These are phyloP conservation scores for Cotesia glomerata DNA, from an alignment of 1,140 invertebrate genomes.

Conservation along the genomic window DNA sequence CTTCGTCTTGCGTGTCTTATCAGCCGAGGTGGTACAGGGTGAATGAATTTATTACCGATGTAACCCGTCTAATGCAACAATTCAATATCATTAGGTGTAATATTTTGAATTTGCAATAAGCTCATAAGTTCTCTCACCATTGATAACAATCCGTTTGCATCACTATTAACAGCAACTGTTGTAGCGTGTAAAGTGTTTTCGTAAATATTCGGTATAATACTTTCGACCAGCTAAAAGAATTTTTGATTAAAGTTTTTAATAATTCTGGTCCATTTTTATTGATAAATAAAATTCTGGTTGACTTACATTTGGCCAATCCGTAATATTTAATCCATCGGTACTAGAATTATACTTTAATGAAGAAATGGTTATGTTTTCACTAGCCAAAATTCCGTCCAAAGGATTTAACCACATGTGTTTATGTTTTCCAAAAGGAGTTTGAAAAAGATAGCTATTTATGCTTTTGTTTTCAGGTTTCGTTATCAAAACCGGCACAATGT, in stretches of 20 bases:
- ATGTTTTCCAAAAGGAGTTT: slow-evolving; percentile 73
- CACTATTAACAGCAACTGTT: not conserved
- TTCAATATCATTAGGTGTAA: not conserved
- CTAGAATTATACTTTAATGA: not conserved
- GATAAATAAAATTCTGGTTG: not conserved
- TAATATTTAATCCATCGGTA: not conserved
- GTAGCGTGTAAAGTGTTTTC: not conserved
- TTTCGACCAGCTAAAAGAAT: not conserved
- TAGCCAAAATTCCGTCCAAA: slow-evolving; percentile 62
- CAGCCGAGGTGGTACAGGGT: slow-evolving; percentile 13
- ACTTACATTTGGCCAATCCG: not conserved
- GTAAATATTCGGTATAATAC: not conserved
- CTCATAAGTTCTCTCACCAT: not conserved
- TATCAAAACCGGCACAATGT: slow-evolving; percentile 18
- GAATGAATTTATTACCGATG: not conserved
- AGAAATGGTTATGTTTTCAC: not conserved
- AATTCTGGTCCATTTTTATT: no score
- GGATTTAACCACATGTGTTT: slow-evolving; percentile 71
- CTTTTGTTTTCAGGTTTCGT: slow-evolving; percentile 36
- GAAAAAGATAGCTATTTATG: slow-evolving; percentile 64
- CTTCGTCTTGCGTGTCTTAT: not conserved
- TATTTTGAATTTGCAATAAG: not conserved
- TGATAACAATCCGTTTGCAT: not conserved
- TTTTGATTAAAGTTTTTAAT: no score
- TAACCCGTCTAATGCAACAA: not conserved